A percentile compares a stretch with the other conserved stretches of the same genome.
These are phyloP conservation scores for Cylas formicarius DNA, from an alignment of 1,140 invertebrate genomes.

Conservation along the genomic window DNA sequence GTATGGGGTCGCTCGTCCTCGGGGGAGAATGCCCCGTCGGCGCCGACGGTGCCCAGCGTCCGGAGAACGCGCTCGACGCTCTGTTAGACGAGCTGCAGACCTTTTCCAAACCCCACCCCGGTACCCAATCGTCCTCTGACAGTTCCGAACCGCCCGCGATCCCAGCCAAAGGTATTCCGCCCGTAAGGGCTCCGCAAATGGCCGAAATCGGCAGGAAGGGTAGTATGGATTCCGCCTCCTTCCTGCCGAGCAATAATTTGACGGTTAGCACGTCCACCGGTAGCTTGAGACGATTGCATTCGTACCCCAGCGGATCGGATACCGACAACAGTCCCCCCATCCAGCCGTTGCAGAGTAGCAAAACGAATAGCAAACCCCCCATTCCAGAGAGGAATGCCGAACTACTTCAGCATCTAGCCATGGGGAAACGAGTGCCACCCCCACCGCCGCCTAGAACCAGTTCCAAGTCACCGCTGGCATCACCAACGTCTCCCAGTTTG, in stretches of 20 bases:
- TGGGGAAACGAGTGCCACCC: constrained; percentile 68
- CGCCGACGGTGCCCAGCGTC: constrained; percentile 51
- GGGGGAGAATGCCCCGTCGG: constrained; percentile 56
- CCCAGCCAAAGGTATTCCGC: constrained; percentile 37
- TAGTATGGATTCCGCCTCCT: constrained; percentile 48
- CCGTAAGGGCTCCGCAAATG: constrained; percentile 41
- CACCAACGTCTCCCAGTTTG: constrained; percentile 60
- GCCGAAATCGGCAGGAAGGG: constrained; percentile 49
- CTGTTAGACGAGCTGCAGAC: constrained; percentile 87
- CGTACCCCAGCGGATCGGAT: constrained; percentile 67
- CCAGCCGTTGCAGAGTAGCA: constrained; percentile 42
- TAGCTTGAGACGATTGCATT: constrained; percentile 62
- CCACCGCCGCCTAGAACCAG: constrained; percentile 79
- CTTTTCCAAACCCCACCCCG: constrained; percentile 59
- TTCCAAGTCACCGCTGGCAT: constrained; percentile 73
- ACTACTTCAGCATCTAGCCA: constrained; percentile 53
- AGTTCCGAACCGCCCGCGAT: constrained; percentile 29
- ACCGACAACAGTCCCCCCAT: constrained; percentile 62
- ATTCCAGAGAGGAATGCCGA: constrained; percentile 72
- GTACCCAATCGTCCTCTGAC: constrained; percentile 29
- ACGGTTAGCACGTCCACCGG: constrained; percentile 39
- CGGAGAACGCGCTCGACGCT: constrained; percentile 92
- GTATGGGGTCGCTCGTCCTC: constrained; percentile 58
- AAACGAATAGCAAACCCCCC: constrained; percentile 56
- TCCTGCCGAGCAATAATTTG: constrained; percentile 38